A percentile compares a stretch with the other conserved stretches of the same genome.
phyloP scores from a whole-genome alignment of 2,113 vertebrate species.

The Hemibagrus wyckioides region DNA sequence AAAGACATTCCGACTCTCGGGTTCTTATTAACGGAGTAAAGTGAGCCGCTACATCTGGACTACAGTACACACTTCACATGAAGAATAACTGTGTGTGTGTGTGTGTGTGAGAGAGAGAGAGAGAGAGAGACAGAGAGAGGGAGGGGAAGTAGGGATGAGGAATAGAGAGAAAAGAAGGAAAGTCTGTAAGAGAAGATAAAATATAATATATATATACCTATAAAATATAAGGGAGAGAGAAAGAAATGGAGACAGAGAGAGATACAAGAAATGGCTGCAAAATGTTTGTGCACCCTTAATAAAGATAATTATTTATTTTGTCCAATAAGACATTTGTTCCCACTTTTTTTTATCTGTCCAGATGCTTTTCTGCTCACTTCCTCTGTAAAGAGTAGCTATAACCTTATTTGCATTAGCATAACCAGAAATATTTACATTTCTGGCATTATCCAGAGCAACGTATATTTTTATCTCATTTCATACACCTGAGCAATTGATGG shows the following conservation, averaged over 20 bases:
- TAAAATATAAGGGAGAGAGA: not conserved
- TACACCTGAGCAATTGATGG: too few relatives aligned
- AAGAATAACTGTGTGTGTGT: constrained; percentile 40
- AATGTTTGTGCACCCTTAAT: not conserved
- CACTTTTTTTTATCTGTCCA: not conserved
- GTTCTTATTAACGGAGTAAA: constrained; percentile 57
- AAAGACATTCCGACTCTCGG: constrained; percentile 71
- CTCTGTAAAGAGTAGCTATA: not conserved
- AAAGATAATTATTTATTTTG: not conserved
- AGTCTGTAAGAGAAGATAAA: not conserved
- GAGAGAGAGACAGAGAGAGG: constrained; percentile 44
- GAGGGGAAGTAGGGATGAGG: not conserved
- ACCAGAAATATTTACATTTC: too few relatives aligned
- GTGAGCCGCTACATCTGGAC: constrained; percentile 65
- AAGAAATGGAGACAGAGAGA: not conserved
- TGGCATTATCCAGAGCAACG: too few relatives aligned
- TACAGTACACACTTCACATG: constrained; percentile 63
- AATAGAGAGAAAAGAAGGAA: not conserved
- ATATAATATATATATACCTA: too few relatives aligned
- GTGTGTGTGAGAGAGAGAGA: constrained; percentile 53
- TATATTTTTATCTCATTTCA: too few relatives aligned
- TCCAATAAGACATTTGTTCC: not conserved
- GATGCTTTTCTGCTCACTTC: not conserved
- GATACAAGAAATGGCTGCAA: not conserved
- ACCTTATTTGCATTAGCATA: not conserved